Base-by-base conservation (phyloP, 1,140 invertebrate species). In the Mamestra configurata region DNA sequence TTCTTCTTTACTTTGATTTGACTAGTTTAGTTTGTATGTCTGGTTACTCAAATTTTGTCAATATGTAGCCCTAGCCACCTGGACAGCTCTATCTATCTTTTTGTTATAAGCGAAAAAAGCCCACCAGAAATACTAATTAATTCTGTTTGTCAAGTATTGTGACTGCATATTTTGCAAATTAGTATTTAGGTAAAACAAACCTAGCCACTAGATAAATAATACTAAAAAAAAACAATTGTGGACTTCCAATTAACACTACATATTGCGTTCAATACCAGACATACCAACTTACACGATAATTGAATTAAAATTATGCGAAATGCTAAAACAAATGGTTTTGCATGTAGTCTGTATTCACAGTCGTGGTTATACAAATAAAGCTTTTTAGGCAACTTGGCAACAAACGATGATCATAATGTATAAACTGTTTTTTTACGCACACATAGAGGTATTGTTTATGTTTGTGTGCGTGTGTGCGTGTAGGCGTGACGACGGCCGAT, bases 401-500 rank as follows among this genome's bases (percentile, higher is more conserved):
- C 90, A 86, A 85, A 82, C 82, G 79, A 59, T 59, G 20, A 59
- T 61, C 40, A 51, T 61, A 71, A 31, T 31, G 27, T 31, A 40
- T 57, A 49, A 27, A 70, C 40, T 70, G 20, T 64, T 76, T 76
- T 64, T 59, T 75, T 46, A 57, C 49, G 18, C 57, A 37, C 31
- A 55, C 49, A 22, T 13, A 37, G 11, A 79, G 77, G 72, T 77
- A 82, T 83, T 86, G 84, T 85, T 86, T 82, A 64, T 82, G 79
- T 84, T 66, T 84, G 86, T 83, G 64, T 79, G 75, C 27, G 27
- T 68, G 61, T 86, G 87, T 84, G 89, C 85, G 83, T 89, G 90
- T 92, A 88, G 89, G 92, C 90, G 89, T 90, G 90, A 88, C 88
- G 88, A 75, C 37, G 27, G 27, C 31, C 90, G 92, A 94, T 94